These are phyloP conservation scores for Xylota segnis DNA, from an alignment of 2,888 invertebrate species.

Conservation along the genomic window DNA sequence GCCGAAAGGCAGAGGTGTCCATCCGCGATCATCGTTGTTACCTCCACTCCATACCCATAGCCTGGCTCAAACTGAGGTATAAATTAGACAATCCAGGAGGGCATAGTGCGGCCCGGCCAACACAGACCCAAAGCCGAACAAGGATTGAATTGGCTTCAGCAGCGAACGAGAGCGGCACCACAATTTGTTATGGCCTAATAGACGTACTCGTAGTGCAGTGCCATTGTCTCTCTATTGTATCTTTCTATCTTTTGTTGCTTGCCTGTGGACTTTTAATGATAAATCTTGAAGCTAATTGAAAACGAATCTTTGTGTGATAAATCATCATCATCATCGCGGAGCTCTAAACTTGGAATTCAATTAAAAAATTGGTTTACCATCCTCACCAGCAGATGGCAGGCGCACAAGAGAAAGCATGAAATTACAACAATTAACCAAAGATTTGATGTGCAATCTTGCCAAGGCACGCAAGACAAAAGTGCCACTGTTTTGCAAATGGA, in stretches of 20 bases:
- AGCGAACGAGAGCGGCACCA: constrained; percentile 22
- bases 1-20: constrained; percentile 74
- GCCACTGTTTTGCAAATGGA: too few relatives aligned
- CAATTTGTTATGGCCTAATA: constrained; percentile 69
- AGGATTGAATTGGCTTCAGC: constrained; percentile 45
- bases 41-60: not conserved
- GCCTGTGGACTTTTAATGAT: constrained; percentile 51
- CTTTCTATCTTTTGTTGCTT: constrained; percentile 57
- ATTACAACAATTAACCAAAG: constrained; percentile 60
- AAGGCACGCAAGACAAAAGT: constrained; percentile 49
- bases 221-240: constrained; percentile 56
- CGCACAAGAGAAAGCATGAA: constrained; percentile 68
- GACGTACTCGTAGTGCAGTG: constrained; percentile 28
- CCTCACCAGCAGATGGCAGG: constrained; percentile 50
- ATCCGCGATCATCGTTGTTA: constrained; percentile 53
- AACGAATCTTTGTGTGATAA: constrained; percentile 56
- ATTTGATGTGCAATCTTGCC: constrained; percentile 55
- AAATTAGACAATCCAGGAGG: constrained; percentile 52
- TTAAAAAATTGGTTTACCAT: constrained; percentile 36
- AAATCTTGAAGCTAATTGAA: constrained; percentile 66
- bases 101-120: not conserved
- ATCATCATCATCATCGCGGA: constrained; percentile 37
- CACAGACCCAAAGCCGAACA: constrained; percentile 47
- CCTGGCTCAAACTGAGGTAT: constrained; percentile 36
- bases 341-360: constrained; percentile 46